phyloP scores from a whole-genome alignment of 37 sponge, comb jelly and placozoan species.

The Spongilla lacustris region DNA sequence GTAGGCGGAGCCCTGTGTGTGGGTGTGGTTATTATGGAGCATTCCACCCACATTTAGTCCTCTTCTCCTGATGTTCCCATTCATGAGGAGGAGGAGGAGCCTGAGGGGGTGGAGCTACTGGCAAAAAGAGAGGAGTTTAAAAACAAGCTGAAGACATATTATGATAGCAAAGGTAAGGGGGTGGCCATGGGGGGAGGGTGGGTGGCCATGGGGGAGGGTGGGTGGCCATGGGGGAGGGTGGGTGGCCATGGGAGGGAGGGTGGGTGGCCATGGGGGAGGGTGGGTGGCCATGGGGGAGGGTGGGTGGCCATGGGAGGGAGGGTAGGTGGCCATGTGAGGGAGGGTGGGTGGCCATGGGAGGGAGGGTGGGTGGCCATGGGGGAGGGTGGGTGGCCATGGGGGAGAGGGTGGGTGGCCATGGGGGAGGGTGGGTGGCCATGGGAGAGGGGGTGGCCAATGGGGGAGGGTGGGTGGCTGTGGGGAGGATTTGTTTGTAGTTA shows the following conservation, averaged over 20 bases:
- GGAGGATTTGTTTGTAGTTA: no score
- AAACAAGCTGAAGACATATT: conserved; percentile 40
- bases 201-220: not conserved
- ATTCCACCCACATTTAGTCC: not conserved
- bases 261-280: not conserved
- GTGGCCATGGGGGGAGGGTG: not conserved
- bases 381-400: not conserved
- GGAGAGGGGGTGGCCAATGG: not conserved
- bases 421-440: not conserved
- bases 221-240: not conserved
- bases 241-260: not conserved
- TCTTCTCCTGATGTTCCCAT: not conserved
- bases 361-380: not conserved
- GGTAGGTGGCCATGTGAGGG: not conserved
- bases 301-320: no score
- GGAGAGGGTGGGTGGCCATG: not conserved
- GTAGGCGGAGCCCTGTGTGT: not conserved
- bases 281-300: not conserved
- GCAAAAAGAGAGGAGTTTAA: conserved; percentile 47
- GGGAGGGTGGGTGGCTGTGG: not conserved
- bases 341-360: no score
- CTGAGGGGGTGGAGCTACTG: conserved; percentile 16
- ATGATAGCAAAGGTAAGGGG: conserved; percentile 50
- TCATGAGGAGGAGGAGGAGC: conserved; percentile 37
- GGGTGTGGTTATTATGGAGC: no score